These are phyloP conservation scores for Pristionchus japonicus DNA, from an alignment of 2,888 invertebrate genomes.

Conservation along the genomic window DNA sequence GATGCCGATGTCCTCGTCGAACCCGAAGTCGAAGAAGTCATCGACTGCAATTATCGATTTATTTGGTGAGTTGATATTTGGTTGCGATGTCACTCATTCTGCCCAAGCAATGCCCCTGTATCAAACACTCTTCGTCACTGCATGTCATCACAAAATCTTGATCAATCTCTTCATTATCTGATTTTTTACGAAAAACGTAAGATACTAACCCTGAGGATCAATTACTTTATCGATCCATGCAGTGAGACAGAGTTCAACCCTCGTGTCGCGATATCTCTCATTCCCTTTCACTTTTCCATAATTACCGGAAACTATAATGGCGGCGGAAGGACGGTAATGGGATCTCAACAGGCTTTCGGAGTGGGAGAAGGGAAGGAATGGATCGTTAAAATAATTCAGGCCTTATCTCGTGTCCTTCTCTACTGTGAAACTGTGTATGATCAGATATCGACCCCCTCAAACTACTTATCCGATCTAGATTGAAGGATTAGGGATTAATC, in stretches of 20 bases:
- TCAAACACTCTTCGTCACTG: not conserved
- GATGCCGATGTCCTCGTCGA: not conserved
- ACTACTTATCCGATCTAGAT: not conserved
- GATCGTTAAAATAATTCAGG: not conserved
- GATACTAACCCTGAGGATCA: not conserved
- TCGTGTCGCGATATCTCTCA: not conserved
- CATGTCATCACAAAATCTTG: not conserved
- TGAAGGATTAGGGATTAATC: not conserved
- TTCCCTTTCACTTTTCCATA: not conserved
- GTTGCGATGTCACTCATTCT: not conserved
- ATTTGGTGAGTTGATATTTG: not conserved
- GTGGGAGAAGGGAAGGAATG: not conserved
- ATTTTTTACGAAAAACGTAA: too few species aligned
- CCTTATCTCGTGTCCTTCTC: not conserved
- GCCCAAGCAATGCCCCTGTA: not conserved
- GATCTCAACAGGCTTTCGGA: not conserved
- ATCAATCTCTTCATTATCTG: not conserved
- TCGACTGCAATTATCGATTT: not conserved
- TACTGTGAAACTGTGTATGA: too few species aligned
- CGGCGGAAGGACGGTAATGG: not conserved
- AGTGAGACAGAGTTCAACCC: not conserved
- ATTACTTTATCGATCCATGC: not conserved
- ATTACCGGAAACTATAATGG: slow-evolving; percentile 24
- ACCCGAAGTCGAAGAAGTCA: not conserved
- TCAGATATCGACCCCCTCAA: not conserved